A percentile compares a stretch with the other conserved stretches of the same genome.
Conservation (phyloP, 2,888 invertebrate genomes). For the Rhyacophila evoluta region DNA sequence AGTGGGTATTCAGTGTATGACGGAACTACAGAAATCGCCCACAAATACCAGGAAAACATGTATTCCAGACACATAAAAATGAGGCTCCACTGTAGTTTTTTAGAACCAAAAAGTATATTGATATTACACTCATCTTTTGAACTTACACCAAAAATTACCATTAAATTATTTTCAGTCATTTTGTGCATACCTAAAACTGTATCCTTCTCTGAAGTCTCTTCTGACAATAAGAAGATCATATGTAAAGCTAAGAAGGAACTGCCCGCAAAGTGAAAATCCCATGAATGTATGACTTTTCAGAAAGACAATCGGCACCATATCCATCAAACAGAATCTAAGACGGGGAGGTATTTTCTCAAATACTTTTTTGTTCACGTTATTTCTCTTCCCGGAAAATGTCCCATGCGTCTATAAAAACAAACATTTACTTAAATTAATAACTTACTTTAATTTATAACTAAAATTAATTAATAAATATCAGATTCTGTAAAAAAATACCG, state of each 20-base stretch:
- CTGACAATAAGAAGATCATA: conserved; percentile 69
- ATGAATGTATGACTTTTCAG: conserved; percentile 88
- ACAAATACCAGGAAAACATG: too few relatives aligned
- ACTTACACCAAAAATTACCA: too few relatives aligned
- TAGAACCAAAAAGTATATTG: too few relatives aligned
- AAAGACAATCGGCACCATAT: conserved; percentile 71
- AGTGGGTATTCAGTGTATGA: too few relatives aligned
- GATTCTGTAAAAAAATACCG: too few relatives aligned
- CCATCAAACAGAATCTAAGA: conserved; percentile 73
- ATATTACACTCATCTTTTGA: too few relatives aligned
- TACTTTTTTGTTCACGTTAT: conserved; percentile 65
- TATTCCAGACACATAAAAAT: too few relatives aligned
- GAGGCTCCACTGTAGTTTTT: too few relatives aligned
- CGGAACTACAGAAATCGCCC: too few relatives aligned
- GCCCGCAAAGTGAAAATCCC: conserved; percentile 95
- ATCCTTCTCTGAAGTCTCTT: conserved; percentile 71
- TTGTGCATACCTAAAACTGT: conserved; percentile 73
- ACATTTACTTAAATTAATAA: not conserved
- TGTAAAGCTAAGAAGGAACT: conserved; percentile 91
- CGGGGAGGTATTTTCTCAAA: conserved; percentile 72
- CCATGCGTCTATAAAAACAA: conserved; percentile 64
- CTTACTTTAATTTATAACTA: too few relatives aligned
- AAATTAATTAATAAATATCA: too few relatives aligned
- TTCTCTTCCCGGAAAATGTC: conserved; percentile 65
- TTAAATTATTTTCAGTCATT: not conserved